Evolutionary conservation across 2,888 invertebrate species (phyloP).

Genomic region (Oligia strigilis): DNA sequence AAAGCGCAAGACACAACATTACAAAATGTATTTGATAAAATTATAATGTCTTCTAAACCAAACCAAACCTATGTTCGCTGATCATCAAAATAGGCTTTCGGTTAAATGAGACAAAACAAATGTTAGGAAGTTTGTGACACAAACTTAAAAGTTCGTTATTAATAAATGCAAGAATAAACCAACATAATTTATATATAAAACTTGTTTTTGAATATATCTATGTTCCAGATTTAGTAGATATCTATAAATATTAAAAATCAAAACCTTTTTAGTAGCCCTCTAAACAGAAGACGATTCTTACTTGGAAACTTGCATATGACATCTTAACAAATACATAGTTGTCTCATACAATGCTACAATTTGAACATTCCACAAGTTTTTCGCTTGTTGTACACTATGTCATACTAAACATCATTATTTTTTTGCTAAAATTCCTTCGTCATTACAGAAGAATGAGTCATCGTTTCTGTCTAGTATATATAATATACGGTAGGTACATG

Average conservation of each 20-base stretch:
- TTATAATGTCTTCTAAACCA: neutral
- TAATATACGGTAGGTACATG: neutral
- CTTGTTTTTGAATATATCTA: neutral
- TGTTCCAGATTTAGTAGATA: neutral
- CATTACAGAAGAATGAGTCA: neutral
- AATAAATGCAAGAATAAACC: neutral
- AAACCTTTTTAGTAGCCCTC: neutral
- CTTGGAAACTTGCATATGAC: neutral
- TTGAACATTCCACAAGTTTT: neutral
- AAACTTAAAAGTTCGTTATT: neutral
- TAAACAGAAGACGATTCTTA: neutral
- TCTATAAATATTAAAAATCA: neutral
- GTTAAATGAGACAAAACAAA: neutral
- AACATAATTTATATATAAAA: neutral
- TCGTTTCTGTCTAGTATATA: neutral
- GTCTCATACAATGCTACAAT: neutral
- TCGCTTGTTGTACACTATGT: neutral
- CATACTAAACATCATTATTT: neutral
- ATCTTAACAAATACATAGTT: neutral
- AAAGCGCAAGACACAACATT: slow-evolving; percentile 79
- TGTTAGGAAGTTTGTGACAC: neutral
- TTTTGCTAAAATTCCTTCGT: neutral
- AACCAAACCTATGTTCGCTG: neutral
- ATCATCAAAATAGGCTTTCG: neutral
- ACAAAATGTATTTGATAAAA: slow-evolving; percentile 32